Percentiles rank a stretch among this genome's conserved stretches.
Evolutionary conservation across 1,140 invertebrate species (phyloP).

Genomic region (Penaeus chinensis): DNA sequence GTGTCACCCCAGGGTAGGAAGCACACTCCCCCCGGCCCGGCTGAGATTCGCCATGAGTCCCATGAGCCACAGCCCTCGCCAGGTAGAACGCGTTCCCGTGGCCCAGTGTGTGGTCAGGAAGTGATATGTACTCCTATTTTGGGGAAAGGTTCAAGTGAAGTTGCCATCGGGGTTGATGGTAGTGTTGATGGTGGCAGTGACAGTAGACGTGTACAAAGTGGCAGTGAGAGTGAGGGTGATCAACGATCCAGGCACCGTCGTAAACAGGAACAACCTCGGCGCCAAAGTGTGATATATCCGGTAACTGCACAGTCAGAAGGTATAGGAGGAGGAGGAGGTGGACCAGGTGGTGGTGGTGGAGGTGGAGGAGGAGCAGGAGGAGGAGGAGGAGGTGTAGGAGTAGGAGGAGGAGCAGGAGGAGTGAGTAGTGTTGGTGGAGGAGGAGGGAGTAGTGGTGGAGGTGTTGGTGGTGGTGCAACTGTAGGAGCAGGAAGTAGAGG

Average conservation of each 20-base stretch:
- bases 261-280: conserved; percentile 62
- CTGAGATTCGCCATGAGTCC: conserved; percentile 16
- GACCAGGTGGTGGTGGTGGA: too few relatives aligned
- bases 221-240: conserved; percentile 60
- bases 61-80: conserved; percentile 39
- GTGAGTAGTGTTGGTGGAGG: background rate
- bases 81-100: conserved; percentile 32
- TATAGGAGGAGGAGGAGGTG: background rate
- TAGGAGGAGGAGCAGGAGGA: background rate
- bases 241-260: conserved; percentile 59
- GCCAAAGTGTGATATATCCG: conserved; percentile 62
- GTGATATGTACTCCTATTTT: conserved; percentile 5
- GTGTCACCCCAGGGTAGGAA: conserved; percentile 37
- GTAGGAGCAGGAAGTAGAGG: background rate
- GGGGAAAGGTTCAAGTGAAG: conserved; percentile 11
- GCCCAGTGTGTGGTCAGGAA: conserved; percentile 5
- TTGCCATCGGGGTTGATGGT: background rate
- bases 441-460: background rate
- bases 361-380: background rate
- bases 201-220: conserved; percentile 46
- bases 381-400: background rate
- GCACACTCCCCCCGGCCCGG: background rate
- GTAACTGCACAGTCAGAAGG: conserved; percentile 34
- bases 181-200: conserved; percentile 31
- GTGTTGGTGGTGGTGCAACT: too few relatives aligned